These are phyloP conservation scores for Mola mola DNA, from an alignment of 2,113 vertebrate species.

Conservation along the genomic window DNA sequence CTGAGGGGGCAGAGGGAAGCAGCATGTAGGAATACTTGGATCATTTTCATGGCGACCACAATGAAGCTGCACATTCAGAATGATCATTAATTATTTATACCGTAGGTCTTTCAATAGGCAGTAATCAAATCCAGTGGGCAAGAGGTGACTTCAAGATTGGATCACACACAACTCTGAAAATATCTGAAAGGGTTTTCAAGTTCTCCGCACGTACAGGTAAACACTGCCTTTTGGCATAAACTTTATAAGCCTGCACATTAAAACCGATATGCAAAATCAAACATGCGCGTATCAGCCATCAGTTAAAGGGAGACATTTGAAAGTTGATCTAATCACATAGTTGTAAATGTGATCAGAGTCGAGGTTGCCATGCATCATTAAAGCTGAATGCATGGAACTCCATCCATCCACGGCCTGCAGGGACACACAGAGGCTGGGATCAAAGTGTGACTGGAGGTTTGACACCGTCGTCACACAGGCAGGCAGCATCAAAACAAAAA, in stretches of 20 bases:
- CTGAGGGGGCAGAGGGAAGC: constrained; percentile 42
- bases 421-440: no score
- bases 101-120: no score
- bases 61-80: constrained; percentile 19
- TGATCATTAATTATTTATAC: no score
- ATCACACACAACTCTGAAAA: no score
- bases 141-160: no score
- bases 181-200: no score
- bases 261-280: neutral
- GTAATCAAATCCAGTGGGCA: no score
- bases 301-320: neutral
- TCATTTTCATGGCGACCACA: constrained; percentile 50
- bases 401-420: constrained; percentile 28
- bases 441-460: constrained; percentile 21
- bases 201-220: no score
- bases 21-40: constrained; percentile 30
- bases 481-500: constrained; percentile 25
- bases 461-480: constrained; percentile 28
- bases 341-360: constrained; percentile 38
- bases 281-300: constrained; percentile 39
- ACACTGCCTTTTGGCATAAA: no score
- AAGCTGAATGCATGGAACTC: constrained; percentile 54
- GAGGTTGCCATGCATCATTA: constrained; percentile 53
- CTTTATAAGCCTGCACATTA: no score
- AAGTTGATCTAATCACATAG: constrained; percentile 33